phyloP scores from a whole-genome alignment of 2,888 invertebrate genomes.

The Microplitis manilae region DNA sequence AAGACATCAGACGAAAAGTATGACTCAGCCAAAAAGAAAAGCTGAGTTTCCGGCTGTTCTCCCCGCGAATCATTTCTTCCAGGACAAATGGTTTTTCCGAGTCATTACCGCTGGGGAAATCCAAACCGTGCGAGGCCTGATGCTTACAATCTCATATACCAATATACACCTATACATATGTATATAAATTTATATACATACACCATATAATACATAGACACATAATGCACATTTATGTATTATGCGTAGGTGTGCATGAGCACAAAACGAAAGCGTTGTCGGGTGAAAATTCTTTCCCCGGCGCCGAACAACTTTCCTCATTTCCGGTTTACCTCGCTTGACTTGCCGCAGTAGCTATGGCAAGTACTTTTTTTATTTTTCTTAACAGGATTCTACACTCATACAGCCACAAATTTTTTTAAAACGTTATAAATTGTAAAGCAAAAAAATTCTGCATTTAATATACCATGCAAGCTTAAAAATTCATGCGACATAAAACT shows the following conservation, averaged over 20 bases:
- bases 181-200: neutral
- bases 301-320: constrained; percentile 54
- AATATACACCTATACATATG: neutral
- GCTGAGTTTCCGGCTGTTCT: constrained; percentile 19
- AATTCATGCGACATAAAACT: constrained; percentile 2
- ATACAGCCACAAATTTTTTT: constrained; percentile 6
- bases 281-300: constrained; percentile 51
- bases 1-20: constrained; percentile 15
- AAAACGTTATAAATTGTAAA: too few relatives aligned
- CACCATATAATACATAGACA: neutral
- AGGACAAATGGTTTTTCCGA: constrained; percentile 50
- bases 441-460: too few relatives aligned
- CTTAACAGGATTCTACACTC: neutral
- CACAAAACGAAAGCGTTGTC: constrained; percentile 17
- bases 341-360: constrained; percentile 41
- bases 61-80: constrained; percentile 32
- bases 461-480: neutral
- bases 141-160: neutral
- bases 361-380: constrained; percentile 1
- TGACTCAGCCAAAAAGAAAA: constrained; percentile 24
- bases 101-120: constrained; percentile 53
- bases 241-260: constrained; percentile 3
- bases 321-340: constrained; percentile 53
- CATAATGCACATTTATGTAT: neutral
- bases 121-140: constrained; percentile 36